These are phyloP conservation scores for Dinomys branickii DNA, from an alignment of 2,113 vertebrate species.

Conservation along the genomic window DNA sequence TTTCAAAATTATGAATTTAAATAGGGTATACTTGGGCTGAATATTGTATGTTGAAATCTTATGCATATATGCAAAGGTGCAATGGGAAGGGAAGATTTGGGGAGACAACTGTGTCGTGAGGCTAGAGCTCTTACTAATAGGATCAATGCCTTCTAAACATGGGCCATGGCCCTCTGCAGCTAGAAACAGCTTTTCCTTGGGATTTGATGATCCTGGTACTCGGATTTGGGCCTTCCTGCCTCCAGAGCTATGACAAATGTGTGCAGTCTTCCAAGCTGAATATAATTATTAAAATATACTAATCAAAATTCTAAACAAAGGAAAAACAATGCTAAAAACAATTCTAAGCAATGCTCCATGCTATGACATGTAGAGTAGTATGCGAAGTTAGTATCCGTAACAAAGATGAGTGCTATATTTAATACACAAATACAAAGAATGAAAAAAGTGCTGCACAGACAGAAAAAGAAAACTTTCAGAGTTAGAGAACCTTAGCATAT, in stretches of 20 bases:
- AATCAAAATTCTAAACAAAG: not conserved
- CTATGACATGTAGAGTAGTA: not conserved
- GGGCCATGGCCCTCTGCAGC: not conserved
- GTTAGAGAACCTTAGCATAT: not conserved
- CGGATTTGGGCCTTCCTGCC: too few relatives aligned
- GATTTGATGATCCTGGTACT: not conserved
- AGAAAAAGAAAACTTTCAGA: not conserved
- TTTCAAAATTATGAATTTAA: not conserved
- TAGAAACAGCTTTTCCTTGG: not conserved
- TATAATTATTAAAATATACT: not conserved
- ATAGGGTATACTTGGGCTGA: not conserved
- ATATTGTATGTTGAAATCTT: not conserved
- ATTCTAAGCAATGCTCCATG: not conserved
- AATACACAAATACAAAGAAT: not conserved
- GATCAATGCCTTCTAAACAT: not conserved
- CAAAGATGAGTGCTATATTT: not conserved
- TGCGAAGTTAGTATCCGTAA: not conserved
- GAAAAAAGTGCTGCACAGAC: not conserved
- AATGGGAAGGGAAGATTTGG: too few relatives aligned
- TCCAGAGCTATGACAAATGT: not conserved
- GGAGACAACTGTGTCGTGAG: too few relatives aligned
- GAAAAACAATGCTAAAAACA: too few relatives aligned
- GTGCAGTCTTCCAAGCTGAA: not conserved
- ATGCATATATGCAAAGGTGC: not conserved
- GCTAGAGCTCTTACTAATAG: not conserved